Base-by-base conservation (phyloP, 2,113 vertebrate species). In the Leuciscus idus region DNA sequence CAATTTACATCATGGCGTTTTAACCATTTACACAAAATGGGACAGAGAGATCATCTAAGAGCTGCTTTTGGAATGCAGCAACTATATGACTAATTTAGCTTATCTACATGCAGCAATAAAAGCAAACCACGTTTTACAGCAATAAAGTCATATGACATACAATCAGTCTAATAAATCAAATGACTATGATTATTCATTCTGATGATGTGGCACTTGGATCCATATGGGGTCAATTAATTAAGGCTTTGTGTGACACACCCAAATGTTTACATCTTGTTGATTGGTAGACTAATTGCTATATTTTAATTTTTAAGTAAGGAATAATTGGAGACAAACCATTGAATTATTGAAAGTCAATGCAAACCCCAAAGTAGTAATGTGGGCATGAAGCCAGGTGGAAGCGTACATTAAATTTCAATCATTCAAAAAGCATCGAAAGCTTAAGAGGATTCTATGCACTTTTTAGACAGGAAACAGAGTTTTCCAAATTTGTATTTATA, bases 161-260 rank as follows among this genome's bases (percentile, higher is more conserved):
- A 1, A 57, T 3, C 30, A 28, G 10, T 1, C 23, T 19, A 15
- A 66, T 66, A 66, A 68, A 66, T 15, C 33, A n/a, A 10, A 21
- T 30, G 8, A 64, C 8, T 30, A 28, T 46, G 12, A 61, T 66
- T 26, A 30, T 11, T 9, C n/a, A 23, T 30, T 39, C 26, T 30
- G 59, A 50, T 82, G 80, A 82, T 82, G 61, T 82, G 80, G 80
- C 80, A 68, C 15, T 76, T n/a, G 9, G 33, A 46, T 61, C 33
- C 33, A 26, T 15, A 4, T 33, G 11, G 19, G 10, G 13, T 48
- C 39, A n/a, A 11, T 74, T 46, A 13, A 48, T 48, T 78, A 23
- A 15, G 2, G 11, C 61, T 26, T 64, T 75, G 73, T 30, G 33
- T 17, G 23, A 39, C 11, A 62, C 1, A n/a, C 33, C 57, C 23